Conservation (phyloP, 2,113 vertebrate genomes). For the Carollia perspicillata region DNA sequence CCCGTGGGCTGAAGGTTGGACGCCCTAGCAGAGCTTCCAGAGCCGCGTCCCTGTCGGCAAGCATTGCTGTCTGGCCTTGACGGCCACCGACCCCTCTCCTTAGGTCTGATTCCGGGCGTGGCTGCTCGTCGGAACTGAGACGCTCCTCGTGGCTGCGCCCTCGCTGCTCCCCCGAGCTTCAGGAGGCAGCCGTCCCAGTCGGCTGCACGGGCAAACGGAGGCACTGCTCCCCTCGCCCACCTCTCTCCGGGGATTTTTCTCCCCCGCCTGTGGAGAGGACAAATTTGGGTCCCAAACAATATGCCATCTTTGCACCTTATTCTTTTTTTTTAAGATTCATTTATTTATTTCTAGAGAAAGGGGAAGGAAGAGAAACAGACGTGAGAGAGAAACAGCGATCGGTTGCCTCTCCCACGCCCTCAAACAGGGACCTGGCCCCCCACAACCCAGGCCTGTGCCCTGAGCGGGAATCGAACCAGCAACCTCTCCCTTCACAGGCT, state of each 20-base stretch:
- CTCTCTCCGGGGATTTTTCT: background rate
- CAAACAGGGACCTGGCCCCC: too few species aligned
- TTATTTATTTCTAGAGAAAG: too few species aligned
- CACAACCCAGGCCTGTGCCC: too few species aligned
- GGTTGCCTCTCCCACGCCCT: too few species aligned
- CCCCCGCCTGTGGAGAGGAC: background rate
- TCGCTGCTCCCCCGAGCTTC: background rate
- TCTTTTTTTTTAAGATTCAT: background rate
- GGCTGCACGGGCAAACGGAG: background rate
- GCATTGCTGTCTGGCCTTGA: background rate
- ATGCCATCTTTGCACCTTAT: background rate
- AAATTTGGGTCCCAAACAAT: background rate
- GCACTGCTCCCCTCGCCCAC: background rate
- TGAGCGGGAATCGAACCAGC: too few species aligned
- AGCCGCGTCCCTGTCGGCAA: too few species aligned
- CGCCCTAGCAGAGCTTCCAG: too few species aligned
- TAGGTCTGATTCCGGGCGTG: background rate
- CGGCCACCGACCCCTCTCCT: background rate
- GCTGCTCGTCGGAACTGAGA: background rate
- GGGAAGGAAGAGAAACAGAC: too few species aligned
- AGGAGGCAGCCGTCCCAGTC: background rate
- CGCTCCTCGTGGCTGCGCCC: background rate
- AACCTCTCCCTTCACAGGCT: too few species aligned
- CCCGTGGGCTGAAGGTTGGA: too few species aligned
- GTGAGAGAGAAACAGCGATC: too few species aligned